These are phyloP conservation scores for Lontra canadensis DNA, from an alignment of 2,113 vertebrate species.

Conservation along the genomic window DNA sequence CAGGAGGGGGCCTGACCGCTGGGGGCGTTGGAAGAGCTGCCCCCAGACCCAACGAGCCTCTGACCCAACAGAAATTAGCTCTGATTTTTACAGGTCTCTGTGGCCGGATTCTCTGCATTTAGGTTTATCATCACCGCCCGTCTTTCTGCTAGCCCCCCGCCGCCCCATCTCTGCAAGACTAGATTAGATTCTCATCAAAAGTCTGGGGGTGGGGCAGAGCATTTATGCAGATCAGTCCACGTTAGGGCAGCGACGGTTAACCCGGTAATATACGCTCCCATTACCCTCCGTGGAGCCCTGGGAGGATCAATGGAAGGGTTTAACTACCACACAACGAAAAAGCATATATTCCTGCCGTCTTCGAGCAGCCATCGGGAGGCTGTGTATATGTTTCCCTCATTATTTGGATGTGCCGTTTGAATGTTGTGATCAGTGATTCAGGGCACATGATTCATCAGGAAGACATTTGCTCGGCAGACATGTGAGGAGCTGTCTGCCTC, in stretches of 20 bases:
- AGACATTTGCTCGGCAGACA: constrained; percentile 92
- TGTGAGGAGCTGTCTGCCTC: constrained; percentile 92
- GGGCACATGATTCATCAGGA: constrained; percentile 93
- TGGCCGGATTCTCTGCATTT: constrained; percentile 37
- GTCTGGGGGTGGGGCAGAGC: constrained; percentile 68
- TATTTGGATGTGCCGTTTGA: constrained; percentile 89
- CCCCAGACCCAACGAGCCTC: not conserved
- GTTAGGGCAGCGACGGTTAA: constrained; percentile 77
- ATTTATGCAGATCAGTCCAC: constrained; percentile 72
- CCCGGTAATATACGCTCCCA: constrained; percentile 69
- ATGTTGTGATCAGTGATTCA: constrained; percentile 93
- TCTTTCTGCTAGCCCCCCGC: not conserved
- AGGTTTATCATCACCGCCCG: not conserved
- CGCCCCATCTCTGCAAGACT: constrained; percentile 46
- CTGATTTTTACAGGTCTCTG: not conserved
- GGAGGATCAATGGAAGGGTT: constrained; percentile 71
- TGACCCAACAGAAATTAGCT: not conserved
- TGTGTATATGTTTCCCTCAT: constrained; percentile 88
- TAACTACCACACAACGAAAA: constrained; percentile 80
- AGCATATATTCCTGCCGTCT: constrained; percentile 84
- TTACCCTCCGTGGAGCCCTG: constrained; percentile 79
- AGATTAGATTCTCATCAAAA: constrained; percentile 77
- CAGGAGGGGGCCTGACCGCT: not conserved
- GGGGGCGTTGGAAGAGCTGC: too few species aligned
- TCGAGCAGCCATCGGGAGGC: constrained; percentile 78